phyloP scores from a whole-genome alignment of 2,888 invertebrate genomes.

The Tortrix viridana region DNA sequence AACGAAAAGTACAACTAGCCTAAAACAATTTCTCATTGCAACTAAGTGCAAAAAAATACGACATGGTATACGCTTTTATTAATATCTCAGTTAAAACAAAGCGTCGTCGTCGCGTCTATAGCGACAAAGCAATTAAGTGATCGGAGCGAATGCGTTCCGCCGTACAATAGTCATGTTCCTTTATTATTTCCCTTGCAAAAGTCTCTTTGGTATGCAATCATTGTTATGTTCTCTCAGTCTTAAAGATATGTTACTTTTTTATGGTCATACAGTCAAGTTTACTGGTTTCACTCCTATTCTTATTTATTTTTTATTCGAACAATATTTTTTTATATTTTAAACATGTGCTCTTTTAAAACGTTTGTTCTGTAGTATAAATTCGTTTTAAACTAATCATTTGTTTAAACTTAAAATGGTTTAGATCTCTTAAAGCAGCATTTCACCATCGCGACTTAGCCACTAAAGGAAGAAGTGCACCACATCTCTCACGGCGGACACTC shows the following conservation, averaged over 20 bases:
- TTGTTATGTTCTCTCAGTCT: slow-evolving; percentile 33
- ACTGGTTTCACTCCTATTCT: no score
- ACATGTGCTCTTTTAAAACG: neutral
- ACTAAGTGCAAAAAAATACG: neutral
- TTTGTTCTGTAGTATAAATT: no score
- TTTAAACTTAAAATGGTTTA: no score
- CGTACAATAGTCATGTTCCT: slow-evolving; percentile 38
- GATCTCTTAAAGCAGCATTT: no score
- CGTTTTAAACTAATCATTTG: no score
- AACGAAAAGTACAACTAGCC: neutral
- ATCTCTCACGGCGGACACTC: neutral
- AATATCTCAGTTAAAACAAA: slow-evolving; percentile 26
- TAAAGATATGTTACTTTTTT: slow-evolving; percentile 16
- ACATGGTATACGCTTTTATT: slow-evolving; percentile 15
- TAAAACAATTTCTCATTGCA: no score
- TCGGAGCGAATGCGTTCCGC: slow-evolving; percentile 32
- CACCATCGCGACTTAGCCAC: neutral
- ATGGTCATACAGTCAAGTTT: neutral
- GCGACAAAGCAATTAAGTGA: slow-evolving; percentile 37
- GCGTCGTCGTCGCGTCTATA: slow-evolving; percentile 27
- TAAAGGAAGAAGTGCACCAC: slow-evolving; percentile 1
- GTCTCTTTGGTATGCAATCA: slow-evolving; percentile 42
- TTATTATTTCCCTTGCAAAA: slow-evolving; percentile 42
- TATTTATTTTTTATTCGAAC: neutral
- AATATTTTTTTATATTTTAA: neutral